phyloP scores from a whole-genome alignment of 2,888 invertebrate species.

The Hoplodrina ambigua region DNA sequence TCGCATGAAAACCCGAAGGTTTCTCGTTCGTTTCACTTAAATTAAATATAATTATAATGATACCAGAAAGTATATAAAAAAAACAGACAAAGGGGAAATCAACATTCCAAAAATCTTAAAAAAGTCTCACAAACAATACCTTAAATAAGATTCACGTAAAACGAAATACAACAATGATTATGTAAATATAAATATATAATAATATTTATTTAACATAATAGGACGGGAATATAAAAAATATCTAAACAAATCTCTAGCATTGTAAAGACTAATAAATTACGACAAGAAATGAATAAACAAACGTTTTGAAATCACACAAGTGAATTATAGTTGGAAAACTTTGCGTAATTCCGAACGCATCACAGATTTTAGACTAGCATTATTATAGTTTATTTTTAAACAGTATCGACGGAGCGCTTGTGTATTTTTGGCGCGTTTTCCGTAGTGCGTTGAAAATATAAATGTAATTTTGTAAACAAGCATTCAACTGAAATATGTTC shows the following conservation, averaged over 20 bases:
- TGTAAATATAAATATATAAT: slow-evolving; percentile 16
- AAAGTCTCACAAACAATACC: slow-evolving; percentile 48
- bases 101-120: slow-evolving; percentile 74
- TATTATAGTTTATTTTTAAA: slow-evolving; percentile 69
- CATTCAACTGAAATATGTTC: slow-evolving; percentile 35
- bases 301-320: slow-evolving; percentile 37
- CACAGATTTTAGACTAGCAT: slow-evolving; percentile 58
- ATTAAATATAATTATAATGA: slow-evolving; percentile 76
- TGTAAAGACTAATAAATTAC: slow-evolving; percentile 45
- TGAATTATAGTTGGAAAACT: slow-evolving; percentile 60
- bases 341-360: slow-evolving; percentile 70
- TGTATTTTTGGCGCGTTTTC: slow-evolving; percentile 73
- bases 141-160: slow-evolving; percentile 36
- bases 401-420: slow-evolving; percentile 70
- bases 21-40: slow-evolving; percentile 71
- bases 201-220: slow-evolving; percentile 24
- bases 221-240: slow-evolving; percentile 37
- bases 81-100: slow-evolving; percentile 68
- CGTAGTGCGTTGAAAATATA: slow-evolving; percentile 57
- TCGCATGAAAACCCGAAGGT: slow-evolving; percentile 65
- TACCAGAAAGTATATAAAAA: slow-evolving; percentile 70
- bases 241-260: slow-evolving; percentile 57
- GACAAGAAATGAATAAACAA: slow-evolving; percentile 37
- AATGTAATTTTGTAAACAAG: slow-evolving; percentile 67
- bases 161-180: slow-evolving; percentile 39